Evolutionary conservation across 2,797 vertebrate genomes (phyloP).

Genomic region (Cynopterus sphinx): DNA sequence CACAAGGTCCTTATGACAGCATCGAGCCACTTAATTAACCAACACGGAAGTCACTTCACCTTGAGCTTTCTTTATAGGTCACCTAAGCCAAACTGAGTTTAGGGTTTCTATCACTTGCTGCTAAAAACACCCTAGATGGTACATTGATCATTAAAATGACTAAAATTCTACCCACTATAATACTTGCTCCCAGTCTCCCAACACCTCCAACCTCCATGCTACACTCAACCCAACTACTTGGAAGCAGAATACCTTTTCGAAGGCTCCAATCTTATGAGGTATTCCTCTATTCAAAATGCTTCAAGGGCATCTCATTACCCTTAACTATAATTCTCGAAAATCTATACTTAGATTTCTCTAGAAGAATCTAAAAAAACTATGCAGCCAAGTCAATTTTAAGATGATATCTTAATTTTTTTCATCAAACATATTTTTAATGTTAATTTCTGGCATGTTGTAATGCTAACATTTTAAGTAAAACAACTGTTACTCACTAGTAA

Average conservation of each 20-base stretch:
- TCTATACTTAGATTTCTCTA: not conserved
- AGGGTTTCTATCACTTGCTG: not conserved
- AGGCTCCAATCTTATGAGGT: not conserved
- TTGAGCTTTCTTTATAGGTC: not conserved
- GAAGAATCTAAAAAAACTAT: constrained; percentile 11
- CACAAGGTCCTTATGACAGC: not conserved
- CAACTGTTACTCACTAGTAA: not conserved
- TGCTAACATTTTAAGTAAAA: not conserved
- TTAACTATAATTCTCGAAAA: not conserved
- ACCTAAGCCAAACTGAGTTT: not conserved
- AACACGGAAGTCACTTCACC: not conserved
- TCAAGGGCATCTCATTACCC: not conserved
- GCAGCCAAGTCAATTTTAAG: constrained; percentile 9
- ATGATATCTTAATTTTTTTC: not conserved
- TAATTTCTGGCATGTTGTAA: not conserved
- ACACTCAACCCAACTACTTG: not conserved
- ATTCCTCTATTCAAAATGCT: not conserved
- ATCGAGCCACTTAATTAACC: not conserved
- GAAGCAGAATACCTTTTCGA: not conserved
- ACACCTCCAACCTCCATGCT: not conserved
- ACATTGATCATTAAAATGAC: not conserved
- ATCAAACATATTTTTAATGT: not conserved
- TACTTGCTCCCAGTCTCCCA: not conserved
- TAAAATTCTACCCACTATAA: not conserved
- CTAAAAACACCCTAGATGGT: not conserved